Conservation (phyloP, 2,113 vertebrate species). For the Mesoclemmys tuberculata region DNA sequence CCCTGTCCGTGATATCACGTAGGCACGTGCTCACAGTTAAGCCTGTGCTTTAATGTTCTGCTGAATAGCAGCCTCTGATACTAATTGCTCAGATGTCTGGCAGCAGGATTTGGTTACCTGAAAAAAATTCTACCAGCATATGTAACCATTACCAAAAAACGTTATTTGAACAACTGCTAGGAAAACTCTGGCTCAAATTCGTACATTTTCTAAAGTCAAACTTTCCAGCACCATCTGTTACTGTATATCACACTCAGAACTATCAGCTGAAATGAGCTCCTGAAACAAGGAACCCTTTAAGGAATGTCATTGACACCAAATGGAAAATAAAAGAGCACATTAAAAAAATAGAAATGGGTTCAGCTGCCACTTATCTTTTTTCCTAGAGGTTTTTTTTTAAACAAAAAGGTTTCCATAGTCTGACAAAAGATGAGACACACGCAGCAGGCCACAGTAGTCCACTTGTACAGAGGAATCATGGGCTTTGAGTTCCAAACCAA, state of each 20-base stretch:
- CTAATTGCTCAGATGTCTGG: neutral
- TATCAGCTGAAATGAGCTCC: neutral
- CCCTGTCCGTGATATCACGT: neutral
- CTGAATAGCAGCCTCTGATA: neutral
- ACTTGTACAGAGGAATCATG: neutral
- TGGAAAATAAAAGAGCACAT: fast-evolving
- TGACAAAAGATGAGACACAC: neutral
- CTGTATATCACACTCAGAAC: neutral
- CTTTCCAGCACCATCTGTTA: neutral
- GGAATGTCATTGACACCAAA: neutral
- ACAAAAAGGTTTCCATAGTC: neutral
- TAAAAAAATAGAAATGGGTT: neutral
- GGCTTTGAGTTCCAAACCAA: neutral
- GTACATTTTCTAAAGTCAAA: neutral
- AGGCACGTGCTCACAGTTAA: neutral
- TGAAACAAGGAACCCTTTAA: neutral
- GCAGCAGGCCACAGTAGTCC: fast-evolving
- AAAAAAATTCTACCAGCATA: neutral
- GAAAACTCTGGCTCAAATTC: neutral
- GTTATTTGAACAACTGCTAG: neutral
- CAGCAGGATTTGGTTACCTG: neutral
- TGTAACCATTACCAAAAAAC: neutral
- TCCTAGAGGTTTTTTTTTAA: neutral
- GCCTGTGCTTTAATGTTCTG: neutral
- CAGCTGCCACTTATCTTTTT: neutral